Evolutionary conservation across 2,113 vertebrate species (phyloP).

Genomic region (Daphoenositta chrysoptera): DNA sequence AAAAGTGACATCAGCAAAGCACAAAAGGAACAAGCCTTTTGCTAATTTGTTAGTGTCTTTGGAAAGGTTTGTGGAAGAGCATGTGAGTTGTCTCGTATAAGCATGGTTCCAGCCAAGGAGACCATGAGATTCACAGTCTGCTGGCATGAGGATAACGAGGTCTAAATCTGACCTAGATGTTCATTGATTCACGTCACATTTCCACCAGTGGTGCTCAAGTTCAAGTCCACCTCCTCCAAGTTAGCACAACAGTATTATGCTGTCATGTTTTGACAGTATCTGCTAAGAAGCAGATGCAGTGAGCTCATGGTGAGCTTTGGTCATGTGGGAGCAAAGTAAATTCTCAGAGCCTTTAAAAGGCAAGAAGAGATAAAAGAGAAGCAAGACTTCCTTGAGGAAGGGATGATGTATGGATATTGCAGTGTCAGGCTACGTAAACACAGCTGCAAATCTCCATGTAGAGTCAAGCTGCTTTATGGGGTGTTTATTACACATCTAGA

Average conservation of each 20-base stretch:
- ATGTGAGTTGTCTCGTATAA: neutral
- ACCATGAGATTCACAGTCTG: neutral
- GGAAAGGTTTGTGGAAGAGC: neutral
- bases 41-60: neutral
- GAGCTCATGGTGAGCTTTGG: neutral
- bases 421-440: constrained; percentile 29
- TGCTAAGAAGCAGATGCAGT: neutral
- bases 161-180: neutral
- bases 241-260: neutral
- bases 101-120: neutral
- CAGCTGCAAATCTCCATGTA: constrained; percentile 31
- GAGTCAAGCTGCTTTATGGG: constrained; percentile 41
- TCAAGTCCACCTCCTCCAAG: neutral
- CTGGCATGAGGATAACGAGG: neutral
- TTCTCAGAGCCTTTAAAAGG: neutral
- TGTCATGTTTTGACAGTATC: constrained; percentile 5
- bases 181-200: neutral
- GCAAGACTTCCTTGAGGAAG: neutral
- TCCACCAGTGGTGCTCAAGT: neutral
- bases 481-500: constrained; percentile 54
- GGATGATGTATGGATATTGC: neutral
- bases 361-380: constrained; percentile 30
- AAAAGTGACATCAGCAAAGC: neutral
- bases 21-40: neutral
- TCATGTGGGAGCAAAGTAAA: neutral